Percentiles rank a stretch among this genome's conserved stretches.
Evolutionary conservation across 2,797 vertebrate genomes (phyloP).

Genomic region (Fistularia commersonii): DNA sequence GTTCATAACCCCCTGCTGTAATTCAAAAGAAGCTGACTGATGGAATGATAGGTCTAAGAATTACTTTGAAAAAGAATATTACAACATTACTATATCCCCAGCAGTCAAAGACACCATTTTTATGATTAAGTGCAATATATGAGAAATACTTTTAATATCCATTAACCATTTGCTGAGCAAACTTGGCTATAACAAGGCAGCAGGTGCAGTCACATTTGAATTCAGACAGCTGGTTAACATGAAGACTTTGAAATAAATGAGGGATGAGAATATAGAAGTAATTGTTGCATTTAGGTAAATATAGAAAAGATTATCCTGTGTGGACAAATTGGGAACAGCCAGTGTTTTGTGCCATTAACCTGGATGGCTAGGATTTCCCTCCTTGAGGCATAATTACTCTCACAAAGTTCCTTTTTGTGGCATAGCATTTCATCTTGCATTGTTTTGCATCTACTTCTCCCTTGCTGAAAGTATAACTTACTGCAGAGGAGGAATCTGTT

Average conservation of each 20-base stretch:
- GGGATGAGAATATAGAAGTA: conserved; percentile 11
- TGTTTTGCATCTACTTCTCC: conserved; percentile 41
- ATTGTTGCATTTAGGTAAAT: conserved; percentile 34
- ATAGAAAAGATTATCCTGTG: conserved; percentile 20
- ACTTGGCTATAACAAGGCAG: conserved; percentile 12
- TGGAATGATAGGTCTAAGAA: background rate
- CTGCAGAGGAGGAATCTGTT: conserved; percentile 21
- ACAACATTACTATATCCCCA: background rate
- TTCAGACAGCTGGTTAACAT: conserved; percentile 6
- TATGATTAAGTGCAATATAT: background rate
- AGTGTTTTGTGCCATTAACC: conserved; percentile 20
- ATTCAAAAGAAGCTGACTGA: background rate
- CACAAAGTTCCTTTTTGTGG: conserved; percentile 34
- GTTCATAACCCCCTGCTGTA: background rate
- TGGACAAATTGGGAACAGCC: conserved; percentile 51
- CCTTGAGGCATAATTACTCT: conserved; percentile 48
- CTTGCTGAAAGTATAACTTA: conserved; percentile 25
- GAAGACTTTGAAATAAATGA: conserved; percentile 7
- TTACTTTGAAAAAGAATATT: background rate
- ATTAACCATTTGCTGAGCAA: conserved; percentile 18
- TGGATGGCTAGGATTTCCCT: conserved; percentile 40
- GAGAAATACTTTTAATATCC: conserved; percentile 16
- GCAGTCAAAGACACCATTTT: too few relatives aligned
- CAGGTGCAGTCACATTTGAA: conserved; percentile 10
- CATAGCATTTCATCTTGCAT: conserved; percentile 42